Evolutionary conservation across 2,113 vertebrate genomes (phyloP).

Genomic region (Crocuta crocuta): DNA sequence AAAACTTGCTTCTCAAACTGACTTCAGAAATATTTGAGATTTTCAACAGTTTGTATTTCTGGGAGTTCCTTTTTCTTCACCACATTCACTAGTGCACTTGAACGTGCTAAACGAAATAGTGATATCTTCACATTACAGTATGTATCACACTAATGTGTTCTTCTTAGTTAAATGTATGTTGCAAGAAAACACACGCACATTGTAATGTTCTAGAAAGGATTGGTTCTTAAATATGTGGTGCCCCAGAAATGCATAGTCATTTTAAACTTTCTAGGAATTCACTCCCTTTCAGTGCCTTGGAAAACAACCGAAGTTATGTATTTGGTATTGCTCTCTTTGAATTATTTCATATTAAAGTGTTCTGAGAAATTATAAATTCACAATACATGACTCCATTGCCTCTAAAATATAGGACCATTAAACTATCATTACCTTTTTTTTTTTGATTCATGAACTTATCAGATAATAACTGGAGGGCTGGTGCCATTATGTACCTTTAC

Average conservation of each 20-base stretch:
- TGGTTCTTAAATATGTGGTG: slow-evolving; percentile 15
- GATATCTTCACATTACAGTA: neutral
- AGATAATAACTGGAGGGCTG: slow-evolving; percentile 58
- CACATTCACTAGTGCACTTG: neutral
- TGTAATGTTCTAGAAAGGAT: neutral
- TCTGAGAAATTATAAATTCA: slow-evolving; percentile 41
- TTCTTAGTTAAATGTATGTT: neutral
- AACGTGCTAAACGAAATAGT: neutral
- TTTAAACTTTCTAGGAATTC: slow-evolving; percentile 14
- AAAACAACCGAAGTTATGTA: neutral
- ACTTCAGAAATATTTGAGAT: slow-evolving; percentile 1
- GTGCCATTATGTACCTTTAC: slow-evolving; percentile 65
- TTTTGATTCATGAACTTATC: slow-evolving; percentile 55
- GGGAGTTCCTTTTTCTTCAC: neutral
- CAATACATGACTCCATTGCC: neutral
- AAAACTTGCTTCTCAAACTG: neutral
- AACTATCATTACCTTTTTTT: slow-evolving; percentile 32
- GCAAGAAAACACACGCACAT: neutral
- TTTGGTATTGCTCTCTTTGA: neutral
- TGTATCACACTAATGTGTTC: neutral
- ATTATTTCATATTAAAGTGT: slow-evolving; percentile 47
- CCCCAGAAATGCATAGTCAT: neutral
- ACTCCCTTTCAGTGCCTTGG: neutral
- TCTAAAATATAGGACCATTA: slow-evolving; percentile 74
- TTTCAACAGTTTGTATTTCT: neutral